A percentile compares a stretch with the other conserved stretches of the same genome.
These are phyloP conservation scores for Drosophila nigrodunni DNA, from an alignment of 1,140 invertebrate species.

Conservation along the genomic window DNA sequence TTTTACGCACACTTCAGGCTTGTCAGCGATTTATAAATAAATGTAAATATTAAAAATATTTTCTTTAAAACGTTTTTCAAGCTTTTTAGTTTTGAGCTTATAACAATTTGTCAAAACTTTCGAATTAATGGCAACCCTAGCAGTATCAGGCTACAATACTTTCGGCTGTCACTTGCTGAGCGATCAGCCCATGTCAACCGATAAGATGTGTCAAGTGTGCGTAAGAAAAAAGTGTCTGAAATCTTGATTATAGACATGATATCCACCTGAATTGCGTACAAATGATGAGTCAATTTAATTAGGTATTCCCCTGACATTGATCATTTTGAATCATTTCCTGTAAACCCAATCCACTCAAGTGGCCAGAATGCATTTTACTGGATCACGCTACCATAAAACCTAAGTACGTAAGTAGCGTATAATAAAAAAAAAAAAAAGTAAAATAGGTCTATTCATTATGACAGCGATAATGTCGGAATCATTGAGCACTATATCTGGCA, in stretches of 20 bases:
- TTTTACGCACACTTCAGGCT: background rate
- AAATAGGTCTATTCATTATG: constrained; percentile 14
- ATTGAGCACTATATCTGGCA: constrained; percentile 18
- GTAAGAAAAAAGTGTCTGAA: background rate
- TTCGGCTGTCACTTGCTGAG: background rate
- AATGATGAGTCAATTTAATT: background rate
- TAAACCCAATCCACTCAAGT: background rate
- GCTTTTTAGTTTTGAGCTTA: no score
- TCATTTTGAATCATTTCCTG: background rate
- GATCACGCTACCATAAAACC: background rate
- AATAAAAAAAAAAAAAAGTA: background rate
- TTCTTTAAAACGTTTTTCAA: no score
- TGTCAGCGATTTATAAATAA: no score
- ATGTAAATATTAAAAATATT: no score
- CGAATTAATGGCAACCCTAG: background rate
- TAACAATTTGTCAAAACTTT: no score
- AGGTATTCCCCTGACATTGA: constrained; percentile 1
- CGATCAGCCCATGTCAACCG: background rate
- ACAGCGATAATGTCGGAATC: constrained; percentile 14
- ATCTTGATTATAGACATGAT: background rate
- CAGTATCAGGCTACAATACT: background rate
- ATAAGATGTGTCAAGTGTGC: constrained; percentile 6
- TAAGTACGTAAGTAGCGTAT: background rate
- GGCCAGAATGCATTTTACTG: background rate
- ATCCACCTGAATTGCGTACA: background rate